Percentiles rank a stretch among this genome's conserved stretches.
phyloP scores from a whole-genome alignment of 2,888 invertebrate genomes.

The Cactoblastis cactorum region DNA sequence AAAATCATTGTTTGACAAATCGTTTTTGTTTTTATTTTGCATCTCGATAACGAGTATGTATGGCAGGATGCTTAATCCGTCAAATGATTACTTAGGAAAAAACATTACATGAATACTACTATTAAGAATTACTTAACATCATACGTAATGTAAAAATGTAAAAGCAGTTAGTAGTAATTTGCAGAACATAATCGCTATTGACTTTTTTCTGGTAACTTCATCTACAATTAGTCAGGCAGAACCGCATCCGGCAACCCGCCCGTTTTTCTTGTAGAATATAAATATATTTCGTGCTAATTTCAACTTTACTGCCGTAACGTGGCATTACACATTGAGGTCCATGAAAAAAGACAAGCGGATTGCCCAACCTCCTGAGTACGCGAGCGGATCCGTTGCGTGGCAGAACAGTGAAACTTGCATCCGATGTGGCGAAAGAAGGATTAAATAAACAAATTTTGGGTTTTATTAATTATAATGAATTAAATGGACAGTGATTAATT shows the following conservation, averaged over 20 bases:
- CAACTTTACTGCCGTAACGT: background rate
- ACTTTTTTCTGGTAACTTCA: background rate
- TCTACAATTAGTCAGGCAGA: background rate
- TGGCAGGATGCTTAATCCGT: too few species aligned
- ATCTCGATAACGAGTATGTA: too few species aligned
- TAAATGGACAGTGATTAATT: too few species aligned
- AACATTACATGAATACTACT: too few species aligned
- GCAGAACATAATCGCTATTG: too few species aligned
- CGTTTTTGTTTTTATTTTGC: too few species aligned
- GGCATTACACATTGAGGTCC: background rate
- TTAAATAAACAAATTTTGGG: background rate
- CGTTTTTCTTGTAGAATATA: background rate
- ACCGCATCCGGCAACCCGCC: background rate
- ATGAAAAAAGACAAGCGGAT: slow-evolving; percentile 7
- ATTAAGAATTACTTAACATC: too few species aligned
- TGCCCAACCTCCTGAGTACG: slow-evolving; percentile 2
- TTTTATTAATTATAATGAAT: too few species aligned
- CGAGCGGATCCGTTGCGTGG: slow-evolving; percentile 8
- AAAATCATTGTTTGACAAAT: too few species aligned
- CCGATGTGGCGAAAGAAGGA: slow-evolving; percentile 10
- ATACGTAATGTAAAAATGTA: too few species aligned
- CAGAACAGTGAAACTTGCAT: slow-evolving; percentile 9
- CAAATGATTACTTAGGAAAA: too few species aligned
- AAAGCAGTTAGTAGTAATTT: too few species aligned
- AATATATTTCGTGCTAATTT: background rate